Evolutionary conservation across 2,888 invertebrate genomes (phyloP).

Genomic region (Nematopogon swammerdamellus): DNA sequence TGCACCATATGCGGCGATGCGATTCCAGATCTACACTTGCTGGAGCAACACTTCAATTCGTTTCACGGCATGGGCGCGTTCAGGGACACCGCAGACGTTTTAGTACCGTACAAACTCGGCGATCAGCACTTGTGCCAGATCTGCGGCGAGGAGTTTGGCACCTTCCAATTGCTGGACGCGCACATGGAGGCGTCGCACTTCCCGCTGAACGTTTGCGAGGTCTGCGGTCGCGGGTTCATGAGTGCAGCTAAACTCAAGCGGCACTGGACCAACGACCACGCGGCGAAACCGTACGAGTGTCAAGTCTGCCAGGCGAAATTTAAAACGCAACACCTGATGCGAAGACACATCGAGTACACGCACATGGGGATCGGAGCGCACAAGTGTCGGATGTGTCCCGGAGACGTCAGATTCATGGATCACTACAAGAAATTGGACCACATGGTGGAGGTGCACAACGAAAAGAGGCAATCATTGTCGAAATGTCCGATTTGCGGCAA

Average conservation of each 20-base stretch:
- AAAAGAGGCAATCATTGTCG: too few species aligned
- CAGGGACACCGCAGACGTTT: neutral
- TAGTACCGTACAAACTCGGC: conserved; percentile 2
- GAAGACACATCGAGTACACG: conserved; percentile 32
- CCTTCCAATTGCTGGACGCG: neutral
- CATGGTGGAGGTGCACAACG: too few species aligned
- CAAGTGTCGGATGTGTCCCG: too few species aligned
- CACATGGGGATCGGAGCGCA: too few species aligned
- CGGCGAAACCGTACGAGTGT: conserved; percentile 45
- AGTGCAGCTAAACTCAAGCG: neutral
- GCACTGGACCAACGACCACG: conserved; percentile 18
- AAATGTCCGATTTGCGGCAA: too few species aligned
- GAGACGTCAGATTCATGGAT: too few species aligned
- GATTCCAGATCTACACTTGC: conserved; percentile 29
- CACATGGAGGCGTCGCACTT: neutral
- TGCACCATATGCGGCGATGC: conserved; percentile 40
- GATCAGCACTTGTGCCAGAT: neutral
- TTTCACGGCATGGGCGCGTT: neutral
- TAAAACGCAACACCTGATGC: conserved; percentile 30
- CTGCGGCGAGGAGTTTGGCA: neutral
- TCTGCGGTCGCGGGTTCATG: conserved; percentile 2
- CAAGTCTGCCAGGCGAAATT: conserved; percentile 43
- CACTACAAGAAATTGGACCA: too few species aligned
- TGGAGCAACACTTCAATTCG: neutral
- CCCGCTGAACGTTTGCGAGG: conserved; percentile 1